phyloP scores from a whole-genome alignment of 2,888 invertebrate species.

The Esperia sulphurella region DNA sequence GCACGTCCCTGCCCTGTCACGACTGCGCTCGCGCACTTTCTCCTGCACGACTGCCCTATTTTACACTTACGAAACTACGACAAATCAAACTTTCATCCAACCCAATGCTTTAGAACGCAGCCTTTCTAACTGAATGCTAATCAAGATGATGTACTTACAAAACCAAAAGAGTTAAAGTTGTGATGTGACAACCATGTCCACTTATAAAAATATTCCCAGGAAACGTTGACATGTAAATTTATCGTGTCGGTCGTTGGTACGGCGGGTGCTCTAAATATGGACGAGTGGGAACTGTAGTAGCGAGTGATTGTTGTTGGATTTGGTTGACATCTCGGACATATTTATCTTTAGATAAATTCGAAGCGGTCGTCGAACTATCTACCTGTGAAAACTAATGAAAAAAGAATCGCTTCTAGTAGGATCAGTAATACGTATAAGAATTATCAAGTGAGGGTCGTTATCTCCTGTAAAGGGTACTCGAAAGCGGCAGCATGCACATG shows the following conservation, averaged over 20 bases:
- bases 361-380: conserved; percentile 31
- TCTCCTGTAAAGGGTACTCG: conserved; percentile 20
- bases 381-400: background rate
- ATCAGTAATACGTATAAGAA: conserved; percentile 15
- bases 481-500: conserved; percentile 24
- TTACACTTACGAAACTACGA: conserved; percentile 36
- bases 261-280: conserved; percentile 41
- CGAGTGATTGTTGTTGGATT: conserved; percentile 47
- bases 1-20: conserved; percentile 57
- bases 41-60: conserved; percentile 62
- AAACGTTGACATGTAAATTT: conserved; percentile 46
- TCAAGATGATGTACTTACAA: conserved; percentile 1
- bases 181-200: conserved; percentile 11
- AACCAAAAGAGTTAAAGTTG: conserved; percentile 6
- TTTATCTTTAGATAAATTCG: conserved; percentile 55
- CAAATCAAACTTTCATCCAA: conserved; percentile 49
- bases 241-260: conserved; percentile 34
- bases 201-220: conserved; percentile 46
- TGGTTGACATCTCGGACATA: conserved; percentile 41
- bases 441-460: conserved; percentile 20
- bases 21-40: conserved; percentile 57
- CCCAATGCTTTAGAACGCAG: conserved; percentile 7
- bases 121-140: conserved; percentile 10
- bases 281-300: conserved; percentile 38
- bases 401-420: background rate